A percentile compares a stretch with the other conserved stretches of the same genome.
These are phyloP conservation scores for Sinella curviseta DNA, from an alignment of 1,140 invertebrate genomes.

Conservation along the genomic window DNA sequence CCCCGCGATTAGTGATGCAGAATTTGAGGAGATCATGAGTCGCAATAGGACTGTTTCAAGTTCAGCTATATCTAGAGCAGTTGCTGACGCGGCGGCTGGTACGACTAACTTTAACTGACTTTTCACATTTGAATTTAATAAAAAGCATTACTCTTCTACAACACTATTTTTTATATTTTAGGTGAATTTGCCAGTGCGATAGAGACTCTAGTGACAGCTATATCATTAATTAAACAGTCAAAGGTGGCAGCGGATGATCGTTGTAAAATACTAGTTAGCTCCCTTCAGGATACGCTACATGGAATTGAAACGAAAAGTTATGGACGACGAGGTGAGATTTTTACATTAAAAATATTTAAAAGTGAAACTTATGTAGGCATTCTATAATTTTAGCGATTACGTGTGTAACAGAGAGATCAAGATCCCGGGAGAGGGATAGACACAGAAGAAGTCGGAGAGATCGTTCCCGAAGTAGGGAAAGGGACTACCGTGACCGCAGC, in stretches of 20 bases:
- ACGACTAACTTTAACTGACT: too few species aligned
- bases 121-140: conserved; percentile 18
- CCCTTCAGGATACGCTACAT: conserved; percentile 92
- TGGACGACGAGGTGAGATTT: conserved; percentile 63
- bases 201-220: conserved; percentile 96
- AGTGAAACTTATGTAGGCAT: conserved; percentile 13
- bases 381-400: background rate
- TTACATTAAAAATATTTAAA: conserved; percentile 52
- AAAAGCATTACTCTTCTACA: background rate
- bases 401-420: conserved; percentile 63
- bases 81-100: conserved; percentile 91
- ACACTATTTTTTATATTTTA: conserved; percentile 50
- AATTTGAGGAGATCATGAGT: conserved; percentile 98
- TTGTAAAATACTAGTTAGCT: conserved; percentile 96
- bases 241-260: conserved; percentile 96
- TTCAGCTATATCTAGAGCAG: conserved; percentile 92
- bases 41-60: conserved; percentile 96
- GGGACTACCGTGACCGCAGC: conserved; percentile 71
- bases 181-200: conserved; percentile 97
- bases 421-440: conserved; percentile 74
- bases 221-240: conserved; percentile 97
- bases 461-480: conserved; percentile 75
- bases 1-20: conserved; percentile 79
- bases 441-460: conserved; percentile 68
- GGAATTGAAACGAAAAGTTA: conserved; percentile 97